Base-by-base conservation (phyloP, 2,888 invertebrate species). In the Cheilosia vernalis region DNA sequence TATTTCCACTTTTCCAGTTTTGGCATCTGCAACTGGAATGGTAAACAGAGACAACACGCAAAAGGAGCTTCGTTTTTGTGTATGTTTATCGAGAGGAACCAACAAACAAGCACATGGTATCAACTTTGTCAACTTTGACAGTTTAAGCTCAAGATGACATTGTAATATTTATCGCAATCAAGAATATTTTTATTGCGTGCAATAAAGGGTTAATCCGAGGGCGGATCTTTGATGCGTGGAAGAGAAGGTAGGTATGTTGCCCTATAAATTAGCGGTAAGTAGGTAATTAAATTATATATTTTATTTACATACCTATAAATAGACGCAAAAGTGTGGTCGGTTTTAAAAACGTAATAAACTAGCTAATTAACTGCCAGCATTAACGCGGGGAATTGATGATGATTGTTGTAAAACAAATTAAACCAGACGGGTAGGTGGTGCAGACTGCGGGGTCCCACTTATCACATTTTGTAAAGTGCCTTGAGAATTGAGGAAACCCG, bases 101-200 rank as follows among this genome's bases (percentile, higher is more conserved):
- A 61, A 7, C 27, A 27, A 27, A 44, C 47, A 58, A 74, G 79
- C 83, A 83, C 84, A 84, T 78, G 73, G 51, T 72, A 42, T 72
- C 49, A 51, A 27, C n/a, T 58, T 53, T 79, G 74, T 72, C 49
- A 51, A 27, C n/a, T 58, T 53, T 79, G 74, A 64, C 83, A 84
- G 58, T 69, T 84, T 74, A 69, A 81, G 69, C 81, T 63, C 74
- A 74, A 70, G 73, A 84, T 84, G 84, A 70, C 69, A 80, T 24
- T 69, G 70, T 44, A 42, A 21, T 66, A 42, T 61, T 79, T 69
- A 56, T 69, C 51, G 61, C 37, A 56, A 44, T 60, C 21, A 42
- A 30, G 19, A 60, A 21, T 33, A 21, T 33, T 24, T 72, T 61
- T 83, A 58, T 79, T 83, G 78, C 61, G 49, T 72, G 78, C 56